Conservation (phyloP, 2,113 vertebrate genomes). For the Plecotus auritus region DNA sequence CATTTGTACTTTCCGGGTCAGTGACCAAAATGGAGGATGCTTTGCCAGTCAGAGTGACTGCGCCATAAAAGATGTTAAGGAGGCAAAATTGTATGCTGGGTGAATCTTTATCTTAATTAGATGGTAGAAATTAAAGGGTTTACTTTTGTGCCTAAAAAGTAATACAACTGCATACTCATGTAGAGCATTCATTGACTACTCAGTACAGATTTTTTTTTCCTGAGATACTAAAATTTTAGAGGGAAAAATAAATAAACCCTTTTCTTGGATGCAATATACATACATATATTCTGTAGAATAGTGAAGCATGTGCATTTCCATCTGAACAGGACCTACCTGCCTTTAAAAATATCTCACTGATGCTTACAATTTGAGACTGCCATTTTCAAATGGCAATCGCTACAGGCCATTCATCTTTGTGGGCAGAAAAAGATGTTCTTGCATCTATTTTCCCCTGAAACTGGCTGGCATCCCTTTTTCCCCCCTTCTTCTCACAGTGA, state of each 20-base stretch:
- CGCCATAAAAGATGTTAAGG: conserved; percentile 47
- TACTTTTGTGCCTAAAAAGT: conserved; percentile 42
- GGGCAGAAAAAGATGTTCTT: not conserved
- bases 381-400: conserved; percentile 24
- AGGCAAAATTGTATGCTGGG: conserved; percentile 51
- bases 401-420: conserved; percentile 37
- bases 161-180: not conserved
- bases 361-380: not conserved
- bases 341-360: not conserved
- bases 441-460: not conserved
- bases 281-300: not conserved
- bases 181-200: not conserved
- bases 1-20: conserved; percentile 70
- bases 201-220: not conserved
- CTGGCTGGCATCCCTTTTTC: not conserved
- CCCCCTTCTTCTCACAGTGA: not conserved
- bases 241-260: not conserved
- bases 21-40: conserved; percentile 50
- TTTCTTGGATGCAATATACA: not conserved
- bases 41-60: conserved; percentile 54
- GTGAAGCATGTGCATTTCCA: not conserved
- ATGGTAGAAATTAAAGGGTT: conserved; percentile 44
- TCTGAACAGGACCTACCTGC: not conserved
- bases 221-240: not conserved
- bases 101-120: conserved; percentile 74